A percentile compares a stretch with the other conserved stretches of the same genome.
phyloP scores from a whole-genome alignment of 35 echinoderm and acorn worm species.

The Apostichopus japonicus region DNA sequence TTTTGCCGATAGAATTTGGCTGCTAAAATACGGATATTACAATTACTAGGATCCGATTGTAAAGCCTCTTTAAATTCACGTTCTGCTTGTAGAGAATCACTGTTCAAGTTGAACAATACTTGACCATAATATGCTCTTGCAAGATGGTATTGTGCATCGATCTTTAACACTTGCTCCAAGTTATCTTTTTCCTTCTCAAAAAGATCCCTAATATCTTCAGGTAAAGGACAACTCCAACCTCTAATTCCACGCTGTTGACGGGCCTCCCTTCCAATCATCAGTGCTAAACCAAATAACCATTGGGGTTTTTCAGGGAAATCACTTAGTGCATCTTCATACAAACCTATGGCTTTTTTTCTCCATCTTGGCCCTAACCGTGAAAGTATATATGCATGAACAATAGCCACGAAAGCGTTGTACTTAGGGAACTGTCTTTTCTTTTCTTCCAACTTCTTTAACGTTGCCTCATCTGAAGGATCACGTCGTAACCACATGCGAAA shows the following conservation, averaged over 20 bases:
- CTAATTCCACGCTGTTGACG: not conserved
- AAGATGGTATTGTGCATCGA: not conserved
- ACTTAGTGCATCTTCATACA: not conserved
- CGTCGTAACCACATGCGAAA: constrained; percentile 3
- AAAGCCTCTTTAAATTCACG: not conserved
- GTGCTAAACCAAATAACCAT: constrained; percentile 20
- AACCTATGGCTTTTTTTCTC: too few species aligned
- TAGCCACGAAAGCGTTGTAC: not conserved
- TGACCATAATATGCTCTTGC: constrained; percentile 2
- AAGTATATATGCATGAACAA: constrained; percentile 24
- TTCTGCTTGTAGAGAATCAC: not conserved
- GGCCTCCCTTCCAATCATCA: constrained; percentile 34
- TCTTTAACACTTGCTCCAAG: not conserved
- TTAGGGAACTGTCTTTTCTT: not conserved
- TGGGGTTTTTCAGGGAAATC: not conserved
- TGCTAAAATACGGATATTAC: not conserved
- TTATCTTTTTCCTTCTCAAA: not conserved
- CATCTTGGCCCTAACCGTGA: constrained; percentile 10
- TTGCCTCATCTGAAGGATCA: not conserved
- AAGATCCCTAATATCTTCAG: not conserved
- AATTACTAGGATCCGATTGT: not conserved
- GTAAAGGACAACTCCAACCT: constrained; percentile 5
- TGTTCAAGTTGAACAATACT: not conserved
- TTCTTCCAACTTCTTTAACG: not conserved
- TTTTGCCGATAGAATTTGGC: not conserved